Conservation (phyloP, 92 coral and sea anemone species). For the Pocillopora grandis region DNA sequence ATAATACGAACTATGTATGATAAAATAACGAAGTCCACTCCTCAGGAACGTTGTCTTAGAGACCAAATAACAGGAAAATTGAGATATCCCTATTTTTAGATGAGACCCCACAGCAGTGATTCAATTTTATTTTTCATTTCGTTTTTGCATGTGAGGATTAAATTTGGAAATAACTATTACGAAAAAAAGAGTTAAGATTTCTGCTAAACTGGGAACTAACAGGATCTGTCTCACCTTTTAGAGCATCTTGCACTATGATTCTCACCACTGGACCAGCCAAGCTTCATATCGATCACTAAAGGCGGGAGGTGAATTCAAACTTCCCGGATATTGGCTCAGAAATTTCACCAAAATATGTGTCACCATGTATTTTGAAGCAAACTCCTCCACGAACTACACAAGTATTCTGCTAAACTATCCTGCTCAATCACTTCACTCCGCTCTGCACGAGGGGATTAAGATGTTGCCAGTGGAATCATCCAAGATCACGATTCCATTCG, state of each 20-base stretch:
- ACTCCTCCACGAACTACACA: background rate
- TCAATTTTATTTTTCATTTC: no score
- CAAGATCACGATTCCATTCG: background rate
- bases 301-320: background rate
- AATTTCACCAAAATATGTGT: constrained; percentile 10
- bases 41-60: no score
- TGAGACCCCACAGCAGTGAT: no score
- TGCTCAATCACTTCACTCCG: background rate
- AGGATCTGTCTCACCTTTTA: background rate
- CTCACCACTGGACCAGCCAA: background rate
- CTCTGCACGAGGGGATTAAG: background rate
- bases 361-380: background rate
- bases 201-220: background rate
- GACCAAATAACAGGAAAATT: no score
- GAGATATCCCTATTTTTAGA: no score
- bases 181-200: no score
- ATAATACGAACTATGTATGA: no score
- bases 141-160: no score
- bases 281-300: background rate
- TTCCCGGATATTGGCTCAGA: constrained; percentile 20
- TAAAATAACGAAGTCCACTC: no score
- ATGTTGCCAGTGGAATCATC: background rate
- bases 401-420: background rate
- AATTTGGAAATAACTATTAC: no score
- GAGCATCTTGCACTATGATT: constrained; percentile 1